These are phyloP conservation scores for Drosophila pandora DNA, from an alignment of 1,140 invertebrate species.

Conservation along the genomic window DNA sequence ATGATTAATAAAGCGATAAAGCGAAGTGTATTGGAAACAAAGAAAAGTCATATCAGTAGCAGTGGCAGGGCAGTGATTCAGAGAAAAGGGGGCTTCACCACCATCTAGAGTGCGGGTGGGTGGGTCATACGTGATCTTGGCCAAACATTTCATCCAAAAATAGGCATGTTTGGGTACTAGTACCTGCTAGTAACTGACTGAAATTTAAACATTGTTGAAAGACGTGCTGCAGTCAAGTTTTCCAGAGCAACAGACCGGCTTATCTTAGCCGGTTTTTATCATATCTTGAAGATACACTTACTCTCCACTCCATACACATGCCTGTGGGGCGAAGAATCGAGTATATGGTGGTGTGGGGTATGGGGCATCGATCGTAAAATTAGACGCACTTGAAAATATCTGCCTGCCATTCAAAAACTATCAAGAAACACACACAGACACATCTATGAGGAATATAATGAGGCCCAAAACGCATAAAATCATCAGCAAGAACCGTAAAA, in stretches of 20 bases:
- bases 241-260: conserved; percentile 29
- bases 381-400: conserved; percentile 52
- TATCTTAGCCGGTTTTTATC: conserved; percentile 54
- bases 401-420: conserved; percentile 55
- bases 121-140: conserved; percentile 24
- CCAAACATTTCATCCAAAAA: conserved; percentile 8
- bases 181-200: too few species aligned
- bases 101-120: conserved; percentile 1
- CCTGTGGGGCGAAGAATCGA: neutral
- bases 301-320: conserved; percentile 14
- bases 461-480: conserved; percentile 60
- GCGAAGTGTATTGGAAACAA: conserved; percentile 44
- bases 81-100: conserved; percentile 6
- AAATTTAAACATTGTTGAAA: conserved; percentile 18
- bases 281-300: conserved; percentile 45
- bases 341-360: conserved; percentile 4
- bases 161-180: conserved; percentile 20
- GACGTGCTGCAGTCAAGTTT: conserved; percentile 49
- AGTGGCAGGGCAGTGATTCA: conserved; percentile 26
- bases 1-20: conserved; percentile 43
- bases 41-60: conserved; percentile 52
- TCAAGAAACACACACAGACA: conserved; percentile 34
- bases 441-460: conserved; percentile 43
- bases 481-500: conserved; percentile 60
- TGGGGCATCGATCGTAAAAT: conserved; percentile 55